Percentiles rank a stretch among this genome's conserved stretches.
Evolutionary conservation across 1,140 invertebrate species (phyloP).

Genomic region (Homalodisca vitripennis): DNA sequence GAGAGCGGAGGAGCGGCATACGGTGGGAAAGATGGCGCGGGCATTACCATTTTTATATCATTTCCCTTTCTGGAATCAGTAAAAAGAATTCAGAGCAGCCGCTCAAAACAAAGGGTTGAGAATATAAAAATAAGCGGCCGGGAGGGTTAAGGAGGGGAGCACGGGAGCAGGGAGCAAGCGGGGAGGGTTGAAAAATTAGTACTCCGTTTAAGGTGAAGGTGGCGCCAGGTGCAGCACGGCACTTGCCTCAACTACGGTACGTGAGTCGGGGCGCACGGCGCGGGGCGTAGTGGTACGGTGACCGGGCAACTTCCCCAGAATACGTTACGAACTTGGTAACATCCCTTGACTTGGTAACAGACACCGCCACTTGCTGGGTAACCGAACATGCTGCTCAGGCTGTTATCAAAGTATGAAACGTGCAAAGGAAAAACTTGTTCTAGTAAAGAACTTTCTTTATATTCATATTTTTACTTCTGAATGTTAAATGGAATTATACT

Average conservation of each 20-base stretch:
- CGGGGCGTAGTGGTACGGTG: too few relatives aligned
- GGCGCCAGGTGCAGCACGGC: slow-evolving; percentile 15
- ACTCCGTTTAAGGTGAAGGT: slow-evolving; percentile 25
- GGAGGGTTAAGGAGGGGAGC: slow-evolving; percentile 16
- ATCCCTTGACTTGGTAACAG: neutral
- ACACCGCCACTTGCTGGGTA: neutral
- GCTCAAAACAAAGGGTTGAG: slow-evolving; percentile 24
- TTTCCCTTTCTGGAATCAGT: slow-evolving; percentile 22
- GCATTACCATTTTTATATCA: slow-evolving; percentile 35
- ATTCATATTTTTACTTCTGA: neutral
- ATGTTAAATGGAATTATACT: neutral
- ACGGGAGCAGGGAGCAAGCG: neutral
- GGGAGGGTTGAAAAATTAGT: slow-evolving; percentile 27
- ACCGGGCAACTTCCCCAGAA: neutral
- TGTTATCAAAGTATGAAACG: neutral
- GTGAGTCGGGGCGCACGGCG: neutral
- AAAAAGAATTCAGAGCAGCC: slow-evolving; percentile 20
- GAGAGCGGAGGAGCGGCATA: neutral
- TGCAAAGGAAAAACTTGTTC: neutral
- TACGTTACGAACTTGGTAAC: neutral
- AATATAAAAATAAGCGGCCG: slow-evolving; percentile 23
- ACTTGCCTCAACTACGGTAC: neutral
- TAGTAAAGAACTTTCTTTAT: neutral
- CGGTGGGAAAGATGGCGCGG: slow-evolving; percentile 9
- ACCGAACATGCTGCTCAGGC: neutral